Evolutionary conservation across 92 coral and sea anemone species (phyloP).

Genomic region (Hydrozoanthus gracilis): DNA sequence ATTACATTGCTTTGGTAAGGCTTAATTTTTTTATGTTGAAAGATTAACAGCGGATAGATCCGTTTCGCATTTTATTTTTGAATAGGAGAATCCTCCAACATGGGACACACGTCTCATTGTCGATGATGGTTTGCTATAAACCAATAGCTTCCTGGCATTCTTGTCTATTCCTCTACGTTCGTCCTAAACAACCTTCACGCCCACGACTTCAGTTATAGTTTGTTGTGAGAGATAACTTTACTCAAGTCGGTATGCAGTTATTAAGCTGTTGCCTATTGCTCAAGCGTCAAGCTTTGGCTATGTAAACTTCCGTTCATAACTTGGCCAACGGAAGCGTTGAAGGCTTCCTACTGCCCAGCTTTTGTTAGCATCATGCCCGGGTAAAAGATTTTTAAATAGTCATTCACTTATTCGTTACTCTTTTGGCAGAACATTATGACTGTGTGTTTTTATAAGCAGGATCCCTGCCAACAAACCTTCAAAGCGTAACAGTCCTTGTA

Average conservation of each 20-base stretch:
- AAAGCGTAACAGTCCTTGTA: slow-evolving; percentile 60
- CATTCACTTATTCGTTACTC: background rate
- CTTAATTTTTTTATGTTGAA: too few species aligned
- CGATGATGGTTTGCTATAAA: too few species aligned
- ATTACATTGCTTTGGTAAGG: too few species aligned
- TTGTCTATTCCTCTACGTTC: background rate
- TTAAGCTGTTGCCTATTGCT: background rate
- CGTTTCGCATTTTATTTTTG: background rate
- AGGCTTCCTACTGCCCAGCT: background rate
- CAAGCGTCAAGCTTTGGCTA: slow-evolving; percentile 38
- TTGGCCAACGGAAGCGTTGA: slow-evolving; percentile 37
- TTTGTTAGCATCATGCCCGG: background rate
- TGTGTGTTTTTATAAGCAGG: background rate
- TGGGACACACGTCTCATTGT: too few species aligned
- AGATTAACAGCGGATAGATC: too few species aligned
- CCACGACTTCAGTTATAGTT: slow-evolving; percentile 2
- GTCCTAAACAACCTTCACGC: slow-evolving; percentile 14
- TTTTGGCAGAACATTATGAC: too few species aligned
- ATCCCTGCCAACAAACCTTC: background rate
- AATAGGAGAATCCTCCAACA: background rate
- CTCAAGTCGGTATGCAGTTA: background rate
- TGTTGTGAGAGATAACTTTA: background rate
- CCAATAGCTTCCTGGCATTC: background rate
- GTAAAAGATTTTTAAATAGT: background rate
- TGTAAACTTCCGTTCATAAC: slow-evolving; percentile 45